Percentiles rank a stretch among this genome's conserved stretches.
phyloP scores from a whole-genome alignment of 2,888 invertebrate genomes.

The Electrophaes corylata region DNA sequence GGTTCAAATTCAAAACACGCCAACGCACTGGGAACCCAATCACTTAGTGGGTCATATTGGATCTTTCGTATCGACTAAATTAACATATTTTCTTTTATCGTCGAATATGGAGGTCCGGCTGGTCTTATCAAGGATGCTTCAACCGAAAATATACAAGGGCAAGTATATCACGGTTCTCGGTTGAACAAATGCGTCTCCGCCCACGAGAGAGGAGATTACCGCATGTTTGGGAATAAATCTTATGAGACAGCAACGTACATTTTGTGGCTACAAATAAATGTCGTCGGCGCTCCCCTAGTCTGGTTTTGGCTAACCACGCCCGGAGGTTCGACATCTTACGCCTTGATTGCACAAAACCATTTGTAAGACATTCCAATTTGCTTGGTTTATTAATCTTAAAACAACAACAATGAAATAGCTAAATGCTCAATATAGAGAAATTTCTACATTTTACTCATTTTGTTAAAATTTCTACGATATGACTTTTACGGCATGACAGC shows the following conservation, averaged over 20 bases:
- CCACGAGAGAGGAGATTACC: conserved; percentile 78
- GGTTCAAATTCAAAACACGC: conserved; percentile 78
- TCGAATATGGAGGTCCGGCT: conserved; percentile 71
- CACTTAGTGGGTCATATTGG: conserved; percentile 82
- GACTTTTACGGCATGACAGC: no score
- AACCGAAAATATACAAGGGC: conserved; percentile 74
- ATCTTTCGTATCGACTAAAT: conserved; percentile 70
- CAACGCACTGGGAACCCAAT: conserved; percentile 74
- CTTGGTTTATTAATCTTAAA: conserved; percentile 25
- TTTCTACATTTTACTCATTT: neutral
- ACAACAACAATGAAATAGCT: conserved; percentile 4
- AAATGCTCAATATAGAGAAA: neutral
- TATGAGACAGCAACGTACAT: conserved; percentile 73
- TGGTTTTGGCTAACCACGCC: conserved; percentile 56
- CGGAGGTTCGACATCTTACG: conserved; percentile 43
- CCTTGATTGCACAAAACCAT: conserved; percentile 49
- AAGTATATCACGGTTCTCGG: conserved; percentile 56
- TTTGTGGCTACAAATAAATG: conserved; percentile 76
- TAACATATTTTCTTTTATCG: conserved; percentile 83
- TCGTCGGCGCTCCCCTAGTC: conserved; percentile 60
- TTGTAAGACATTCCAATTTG: conserved; percentile 42
- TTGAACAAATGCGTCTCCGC: conserved; percentile 77
- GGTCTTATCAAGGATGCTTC: conserved; percentile 75
- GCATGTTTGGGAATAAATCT: conserved; percentile 78
- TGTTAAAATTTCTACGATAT: neutral